Percentiles rank a stretch among this genome's conserved stretches.
phyloP scores from a whole-genome alignment of 1,140 invertebrate species.

The Zaprionus camerounensis region DNA sequence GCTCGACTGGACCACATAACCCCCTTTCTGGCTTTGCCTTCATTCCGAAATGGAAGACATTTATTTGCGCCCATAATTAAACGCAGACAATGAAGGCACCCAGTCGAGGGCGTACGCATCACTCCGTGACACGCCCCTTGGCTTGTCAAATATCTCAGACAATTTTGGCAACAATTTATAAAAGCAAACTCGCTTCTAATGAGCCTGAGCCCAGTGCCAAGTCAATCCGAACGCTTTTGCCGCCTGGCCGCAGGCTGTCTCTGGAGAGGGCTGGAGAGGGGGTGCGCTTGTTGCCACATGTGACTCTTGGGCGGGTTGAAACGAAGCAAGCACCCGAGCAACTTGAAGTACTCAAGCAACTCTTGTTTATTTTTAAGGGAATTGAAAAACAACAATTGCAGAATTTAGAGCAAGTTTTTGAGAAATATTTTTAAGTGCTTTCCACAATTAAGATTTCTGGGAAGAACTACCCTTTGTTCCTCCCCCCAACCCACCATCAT shows the following conservation, averaged over 20 bases:
- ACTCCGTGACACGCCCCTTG: slow-evolving; percentile 41
- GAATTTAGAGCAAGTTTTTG: slow-evolving; percentile 28
- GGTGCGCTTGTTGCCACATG: slow-evolving; percentile 51
- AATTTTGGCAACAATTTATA: slow-evolving; percentile 70
- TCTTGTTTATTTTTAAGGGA: slow-evolving; percentile 72
- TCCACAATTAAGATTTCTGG: slow-evolving; percentile 48
- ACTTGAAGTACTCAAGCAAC: slow-evolving; percentile 3
- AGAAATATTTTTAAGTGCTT: slow-evolving; percentile 37
- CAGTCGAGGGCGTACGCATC: slow-evolving; percentile 14
- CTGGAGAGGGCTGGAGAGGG: too few species aligned
- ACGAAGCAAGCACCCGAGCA: neutral
- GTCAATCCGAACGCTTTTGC: slow-evolving; percentile 46
- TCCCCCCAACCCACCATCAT: neutral
- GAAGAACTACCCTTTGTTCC: slow-evolving; percentile 4
- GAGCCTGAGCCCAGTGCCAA: slow-evolving; percentile 59
- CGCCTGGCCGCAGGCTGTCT: slow-evolving; percentile 41
- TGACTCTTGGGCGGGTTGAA: slow-evolving; percentile 34
- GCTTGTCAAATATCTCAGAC: slow-evolving; percentile 68
- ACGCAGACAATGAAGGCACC: slow-evolving; percentile 68
- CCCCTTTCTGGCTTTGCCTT: neutral
- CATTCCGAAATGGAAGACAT: slow-evolving; percentile 58
- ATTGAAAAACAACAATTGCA: slow-evolving; percentile 69
- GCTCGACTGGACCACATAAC: slow-evolving; percentile 50
- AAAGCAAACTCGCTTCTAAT: slow-evolving; percentile 62
- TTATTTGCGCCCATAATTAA: slow-evolving; percentile 82